A percentile compares a stretch with the other conserved stretches of the same genome.
Evolutionary conservation across 2,797 vertebrate genomes (phyloP).

Genomic region (Enteromius afrohamiltoni): DNA sequence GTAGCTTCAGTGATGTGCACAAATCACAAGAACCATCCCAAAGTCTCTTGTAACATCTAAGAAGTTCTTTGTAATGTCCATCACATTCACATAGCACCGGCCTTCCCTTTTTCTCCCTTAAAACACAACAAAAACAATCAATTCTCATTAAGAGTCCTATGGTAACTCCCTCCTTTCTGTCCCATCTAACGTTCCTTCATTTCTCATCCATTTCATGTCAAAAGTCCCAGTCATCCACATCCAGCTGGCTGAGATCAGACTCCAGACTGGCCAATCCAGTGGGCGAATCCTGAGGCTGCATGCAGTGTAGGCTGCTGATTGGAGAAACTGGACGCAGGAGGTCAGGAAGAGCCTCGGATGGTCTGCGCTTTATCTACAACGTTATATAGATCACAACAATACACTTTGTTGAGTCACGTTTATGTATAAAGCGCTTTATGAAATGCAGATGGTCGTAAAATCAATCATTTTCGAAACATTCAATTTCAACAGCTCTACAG

Average conservation of each 20-base stretch:
- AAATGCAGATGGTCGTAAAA: background rate
- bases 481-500: too few relatives aligned
- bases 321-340: conserved; percentile 88
- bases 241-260: conserved; percentile 88
- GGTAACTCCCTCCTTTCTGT: conserved; percentile 20
- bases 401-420: background rate
- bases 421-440: background rate
- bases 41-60: background rate
- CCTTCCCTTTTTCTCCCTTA: conserved; percentile 13
- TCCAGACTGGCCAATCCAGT: conserved; percentile 88
- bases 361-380: conserved; percentile 88
- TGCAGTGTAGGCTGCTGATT: conserved; percentile 82
- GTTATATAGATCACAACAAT: background rate
- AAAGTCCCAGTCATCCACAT: conserved; percentile 98
- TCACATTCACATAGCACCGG: conserved; percentile 21
- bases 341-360: conserved; percentile 91
- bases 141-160: conserved; percentile 36
- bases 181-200: background rate
- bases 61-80: background rate
- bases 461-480: background rate
- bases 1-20: conserved; percentile 65
- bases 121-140: background rate
- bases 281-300: conserved; percentile 76
- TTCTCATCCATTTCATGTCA: conserved; percentile 68
- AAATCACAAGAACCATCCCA: conserved; percentile 45